Conservation (phyloP, 2,888 invertebrate genomes). For the Caenorhabditis angaria region DNA sequence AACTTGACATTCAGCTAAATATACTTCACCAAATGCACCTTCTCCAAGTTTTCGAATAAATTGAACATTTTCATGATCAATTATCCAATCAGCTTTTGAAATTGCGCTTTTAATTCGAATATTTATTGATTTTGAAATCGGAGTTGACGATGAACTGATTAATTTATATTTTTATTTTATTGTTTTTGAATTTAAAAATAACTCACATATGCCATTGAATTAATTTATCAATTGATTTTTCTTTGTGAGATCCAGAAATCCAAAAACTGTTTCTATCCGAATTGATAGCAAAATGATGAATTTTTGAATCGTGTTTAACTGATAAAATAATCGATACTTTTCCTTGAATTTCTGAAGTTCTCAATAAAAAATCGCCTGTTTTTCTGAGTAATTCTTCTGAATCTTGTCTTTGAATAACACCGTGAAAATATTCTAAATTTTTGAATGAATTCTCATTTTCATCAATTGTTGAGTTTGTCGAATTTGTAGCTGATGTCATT, state of each 20-base stretch:
- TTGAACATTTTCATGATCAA: constrained; percentile 60
- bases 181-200: background rate
- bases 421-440: constrained; percentile 29
- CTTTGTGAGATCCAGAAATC: constrained; percentile 43
- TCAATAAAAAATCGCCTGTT: constrained; percentile 56
- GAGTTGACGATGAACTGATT: no score
- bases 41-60: constrained; percentile 63
- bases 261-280: constrained; percentile 28
- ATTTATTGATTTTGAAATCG: background rate
- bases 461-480: background rate
- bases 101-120: constrained; percentile 40
- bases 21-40: constrained; percentile 67
- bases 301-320: constrained; percentile 41
- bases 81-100: constrained; percentile 55
- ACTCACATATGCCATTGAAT: constrained; percentile 23
- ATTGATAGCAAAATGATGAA: constrained; percentile 57
- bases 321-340: constrained; percentile 55
- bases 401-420: constrained; percentile 55
- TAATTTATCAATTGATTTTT: constrained; percentile 36
- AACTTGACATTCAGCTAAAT: constrained; percentile 49
- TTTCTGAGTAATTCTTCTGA: constrained; percentile 58
- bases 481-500: background rate
- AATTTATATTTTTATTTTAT: background rate
- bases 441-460: background rate
- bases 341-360: constrained; percentile 54